phyloP scores from a whole-genome alignment of 1,140 invertebrate genomes.

The Eciton burchellii region DNA sequence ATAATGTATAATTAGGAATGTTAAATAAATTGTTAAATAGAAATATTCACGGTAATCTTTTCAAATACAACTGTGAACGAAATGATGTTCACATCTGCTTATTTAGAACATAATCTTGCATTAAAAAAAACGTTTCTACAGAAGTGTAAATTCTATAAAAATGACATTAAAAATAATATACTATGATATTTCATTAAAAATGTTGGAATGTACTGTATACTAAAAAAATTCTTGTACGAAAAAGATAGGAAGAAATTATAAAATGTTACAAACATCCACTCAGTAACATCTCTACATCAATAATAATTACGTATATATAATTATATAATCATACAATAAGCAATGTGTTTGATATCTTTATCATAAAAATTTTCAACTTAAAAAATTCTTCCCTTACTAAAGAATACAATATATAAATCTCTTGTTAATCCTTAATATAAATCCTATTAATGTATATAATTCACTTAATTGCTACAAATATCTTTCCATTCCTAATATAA shows the following conservation, averaged over 20 bases:
- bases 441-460: background rate
- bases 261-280: conserved; percentile 71
- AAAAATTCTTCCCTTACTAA: background rate
- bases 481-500: conserved; percentile 18
- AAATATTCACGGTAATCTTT: background rate
- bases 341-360: background rate
- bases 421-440: background rate
- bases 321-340: conserved; percentile 48
- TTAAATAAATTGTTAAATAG: conserved; percentile 24
- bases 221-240: background rate
- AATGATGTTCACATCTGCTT: background rate
- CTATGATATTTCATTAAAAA: conserved; percentile 30
- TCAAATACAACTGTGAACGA: background rate
- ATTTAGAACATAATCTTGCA: background rate
- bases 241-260: conserved; percentile 25
- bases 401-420: conserved; percentile 12
- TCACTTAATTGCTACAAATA: background rate
- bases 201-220: conserved; percentile 35
- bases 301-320: conserved; percentile 28
- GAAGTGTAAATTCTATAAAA: background rate
- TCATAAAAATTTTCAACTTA: background rate
- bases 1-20: conserved; percentile 33
- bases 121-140: background rate
- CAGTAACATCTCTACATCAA: conserved; percentile 15
- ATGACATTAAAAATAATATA: conserved; percentile 12